Evolutionary conservation across 2,888 invertebrate species (phyloP), one percentile per base, ranked within the genome.

Genomic region (Eristalis tenax): DNA sequence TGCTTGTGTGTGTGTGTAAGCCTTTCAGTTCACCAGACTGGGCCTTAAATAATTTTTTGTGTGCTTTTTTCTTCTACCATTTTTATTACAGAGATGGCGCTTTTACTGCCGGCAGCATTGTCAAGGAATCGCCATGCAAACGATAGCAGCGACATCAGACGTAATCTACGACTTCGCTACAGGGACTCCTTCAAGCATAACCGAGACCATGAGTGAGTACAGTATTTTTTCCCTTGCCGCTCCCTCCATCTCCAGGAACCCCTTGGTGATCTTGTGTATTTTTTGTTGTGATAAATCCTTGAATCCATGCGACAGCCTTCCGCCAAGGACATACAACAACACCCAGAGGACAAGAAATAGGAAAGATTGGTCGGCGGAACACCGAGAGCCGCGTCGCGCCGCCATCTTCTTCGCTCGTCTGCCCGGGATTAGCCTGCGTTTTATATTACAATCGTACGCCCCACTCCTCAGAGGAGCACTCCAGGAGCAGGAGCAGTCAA

Each of bases 121-220:
- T 96, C 97, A 13, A 95, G 95, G 89, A 96, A 95, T 91, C 95
- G 96, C 73, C 96, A 96, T 90, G 95, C 95, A 75, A 97, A 97
- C 92, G 96, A 96, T 82, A 96, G 96, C 74, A 96, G 95, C 90
- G 97, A 97, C 91, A 97, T 97, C 90, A 94, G 97, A 89, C 95
- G 96, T 91, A 97, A 97, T 93, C 94, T 97, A 88, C 95, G 96
- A 65, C 93, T 96, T 87, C 95, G 96, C 89, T 96, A 97, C 92
- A 96, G 95, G 22, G 95, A 96, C 89, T 96, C 96, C 89, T 96
- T 96, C 13, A 96, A 96, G 89, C 91, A 92, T 85, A 92, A 92
- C 88, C 91, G 92, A 68, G 92, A 93, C 83, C 92, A 93, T 77
- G 93, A 93, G 93, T 93, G 90, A 93, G 93, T 93, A 90, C 32